Conservation (phyloP, 2,888 invertebrate species). For the Caenorhabditis doughertyi region DNA sequence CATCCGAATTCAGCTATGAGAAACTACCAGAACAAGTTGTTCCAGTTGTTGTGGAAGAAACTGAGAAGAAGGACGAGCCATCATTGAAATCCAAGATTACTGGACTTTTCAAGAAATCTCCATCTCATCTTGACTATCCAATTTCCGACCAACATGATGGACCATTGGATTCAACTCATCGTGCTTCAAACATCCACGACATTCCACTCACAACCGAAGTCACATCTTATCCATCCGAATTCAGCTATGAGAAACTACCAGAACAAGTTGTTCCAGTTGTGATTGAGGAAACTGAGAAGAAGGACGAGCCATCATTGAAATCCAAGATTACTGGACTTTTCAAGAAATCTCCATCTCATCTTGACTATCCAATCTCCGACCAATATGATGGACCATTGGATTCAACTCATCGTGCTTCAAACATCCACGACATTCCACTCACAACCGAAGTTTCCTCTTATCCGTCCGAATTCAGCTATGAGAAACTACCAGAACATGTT, state of each 20-base stretch:
- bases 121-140: conserved; percentile 68
- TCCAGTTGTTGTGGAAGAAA: conserved; percentile 22
- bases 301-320: conserved; percentile 23
- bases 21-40: conserved; percentile 22
- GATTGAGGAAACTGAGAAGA: conserved; percentile 32
- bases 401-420: conserved; percentile 45
- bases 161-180: conserved; percentile 60
- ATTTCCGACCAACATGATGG: conserved; percentile 65
- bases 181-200: conserved; percentile 62
- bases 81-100: conserved; percentile 51
- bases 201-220: conserved; percentile 65
- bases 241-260: conserved; percentile 49
- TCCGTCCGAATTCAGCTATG: conserved; percentile 21
- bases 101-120: conserved; percentile 66
- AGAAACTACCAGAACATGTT: conserved; percentile 11
- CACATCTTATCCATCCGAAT: conserved; percentile 54
- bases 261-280: conserved; percentile 18
- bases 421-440: conserved; percentile 10
- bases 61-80: conserved; percentile 41
- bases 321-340: conserved; percentile 43
- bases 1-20: conserved; percentile 24
- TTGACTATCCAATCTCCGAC: conserved; percentile 70
- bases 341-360: conserved; percentile 66
- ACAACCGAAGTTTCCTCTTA: conserved; percentile 1
- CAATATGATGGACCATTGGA: conserved; percentile 64